Evolutionary conservation across 2,888 invertebrate species (phyloP), one percentile per base, ranked within the genome.

Genomic region (Trichacis sp.): DNA sequence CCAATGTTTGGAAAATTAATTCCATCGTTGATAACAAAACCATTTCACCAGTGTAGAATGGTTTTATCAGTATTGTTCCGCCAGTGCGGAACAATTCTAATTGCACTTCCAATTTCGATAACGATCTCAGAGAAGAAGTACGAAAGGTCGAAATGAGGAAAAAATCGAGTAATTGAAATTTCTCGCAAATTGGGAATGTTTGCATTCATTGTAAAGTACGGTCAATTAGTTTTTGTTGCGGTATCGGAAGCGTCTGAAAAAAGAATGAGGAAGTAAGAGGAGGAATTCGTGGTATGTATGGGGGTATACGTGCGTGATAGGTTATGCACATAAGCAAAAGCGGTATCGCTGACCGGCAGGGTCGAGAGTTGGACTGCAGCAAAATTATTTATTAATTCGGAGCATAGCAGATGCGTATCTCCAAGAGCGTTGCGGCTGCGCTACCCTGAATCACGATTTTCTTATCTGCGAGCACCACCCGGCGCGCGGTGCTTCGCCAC

Each of bases 301-400:
- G 38, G 49, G 46, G 49, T 46, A 42, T n/a, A 43, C 8, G 11
- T 36, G 33, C 17, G 42, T 17, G 55, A 50, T 55, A 59, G 55
- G 59, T 59, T 51, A 55, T 42, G 52, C 59, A 18, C 42, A 42
- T 58, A 40, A 56, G 46, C 12, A 45, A 51, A 56, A 30, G 55
- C 52, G 65, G 56, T 53, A 62, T 62, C 56, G 62, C 57, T 54
- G 52, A 63, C 60, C 64, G 64, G 52, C 49, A 49, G 54, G 64
- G 57, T 60, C 53, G 65, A 67, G 63, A 64, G 66, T 55, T 60
- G 54, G 55, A 14, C 18, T 49, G 52, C 45, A 60, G 76, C 76
- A 73, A 77, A 76, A 82, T 82, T 82, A 82, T 82, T 81, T 82
- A 82, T 82, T 82, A 82, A 82, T 82, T 81, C 82, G 80, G 78